Conservation (phyloP, 2,888 invertebrate species). For the Agriopis aurantiaria region DNA sequence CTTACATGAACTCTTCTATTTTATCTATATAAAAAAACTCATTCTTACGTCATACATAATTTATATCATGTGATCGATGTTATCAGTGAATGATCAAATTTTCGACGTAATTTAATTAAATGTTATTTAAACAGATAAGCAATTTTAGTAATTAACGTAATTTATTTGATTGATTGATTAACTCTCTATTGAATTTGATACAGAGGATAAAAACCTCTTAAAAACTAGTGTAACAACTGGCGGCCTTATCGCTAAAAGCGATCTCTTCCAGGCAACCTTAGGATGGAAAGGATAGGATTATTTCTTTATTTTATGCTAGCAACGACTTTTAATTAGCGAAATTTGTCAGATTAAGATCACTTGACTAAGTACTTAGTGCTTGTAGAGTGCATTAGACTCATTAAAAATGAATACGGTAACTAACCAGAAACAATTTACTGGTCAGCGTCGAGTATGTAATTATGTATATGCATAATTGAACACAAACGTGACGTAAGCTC, state of each 20-base stretch:
- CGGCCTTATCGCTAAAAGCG: too few relatives aligned
- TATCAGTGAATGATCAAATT: conserved; percentile 1
- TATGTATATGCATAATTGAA: conserved; percentile 68
- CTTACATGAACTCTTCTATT: too few relatives aligned
- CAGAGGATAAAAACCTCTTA: too few relatives aligned
- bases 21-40: too few relatives aligned
- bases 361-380: not conserved
- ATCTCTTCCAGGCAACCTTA: too few relatives aligned
- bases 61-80: conserved; percentile 4
- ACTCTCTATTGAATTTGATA: too few relatives aligned
- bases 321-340: not conserved
- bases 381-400: not conserved
- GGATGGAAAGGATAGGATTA: too few relatives aligned
- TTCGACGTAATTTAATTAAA: conserved; percentile 5
- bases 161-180: too few relatives aligned
- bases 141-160: not conserved
- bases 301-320: too few relatives aligned
- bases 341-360: not conserved
- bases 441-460: conserved; percentile 42
- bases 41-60: not conserved
- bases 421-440: conserved; percentile 47
- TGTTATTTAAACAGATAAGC: not conserved
- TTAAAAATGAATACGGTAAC: conserved; percentile 28
- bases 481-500: conserved; percentile 72
- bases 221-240: too few relatives aligned